These are phyloP conservation scores for Promerops cafer DNA, from an alignment of 2,113 vertebrate genomes.

Conservation along the genomic window DNA sequence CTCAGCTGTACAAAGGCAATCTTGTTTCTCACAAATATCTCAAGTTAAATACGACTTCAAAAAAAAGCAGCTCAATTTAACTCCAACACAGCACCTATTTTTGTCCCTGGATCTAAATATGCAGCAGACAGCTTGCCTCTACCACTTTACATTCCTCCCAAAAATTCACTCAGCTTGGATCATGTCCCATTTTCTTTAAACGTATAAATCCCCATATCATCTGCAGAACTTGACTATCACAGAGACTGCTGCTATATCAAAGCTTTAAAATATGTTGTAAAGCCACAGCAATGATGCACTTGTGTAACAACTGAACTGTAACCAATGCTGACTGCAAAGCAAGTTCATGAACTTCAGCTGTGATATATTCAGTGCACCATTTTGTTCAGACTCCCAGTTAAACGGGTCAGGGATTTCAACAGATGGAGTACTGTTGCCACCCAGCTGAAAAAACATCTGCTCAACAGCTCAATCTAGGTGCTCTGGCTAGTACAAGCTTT, in stretches of 20 bases:
- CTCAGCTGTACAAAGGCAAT: neutral
- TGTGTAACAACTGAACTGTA: slow-evolving; percentile 39
- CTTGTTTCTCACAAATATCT: neutral
- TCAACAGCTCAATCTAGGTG: neutral
- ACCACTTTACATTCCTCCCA: neutral
- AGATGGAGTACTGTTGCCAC: neutral
- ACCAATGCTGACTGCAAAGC: slow-evolving; percentile 22
- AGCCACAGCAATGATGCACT: slow-evolving; percentile 13
- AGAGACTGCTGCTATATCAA: slow-evolving; percentile 29
- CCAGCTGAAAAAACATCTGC: neutral
- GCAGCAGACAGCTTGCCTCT: neutral
- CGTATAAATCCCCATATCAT: slow-evolving; percentile 36
- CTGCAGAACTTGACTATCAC: neutral
- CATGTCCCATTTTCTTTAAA: slow-evolving; percentile 13
- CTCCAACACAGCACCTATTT: neutral
- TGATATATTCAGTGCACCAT: neutral
- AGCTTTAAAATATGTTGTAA: slow-evolving; percentile 49
- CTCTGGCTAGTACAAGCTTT: neutral
- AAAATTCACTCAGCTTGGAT: neutral
- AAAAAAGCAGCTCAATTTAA: neutral
- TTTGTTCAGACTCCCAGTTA: neutral
- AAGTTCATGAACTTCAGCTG: slow-evolving; percentile 49
- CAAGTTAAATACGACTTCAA: neutral
- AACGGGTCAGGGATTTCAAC: slow-evolving; percentile 3
- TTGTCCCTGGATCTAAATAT: neutral